Evolutionary conservation across 2,797 vertebrate genomes (phyloP), one percentile per base, ranked within the genome.

Genomic region (Heliangelus exortis): DNA sequence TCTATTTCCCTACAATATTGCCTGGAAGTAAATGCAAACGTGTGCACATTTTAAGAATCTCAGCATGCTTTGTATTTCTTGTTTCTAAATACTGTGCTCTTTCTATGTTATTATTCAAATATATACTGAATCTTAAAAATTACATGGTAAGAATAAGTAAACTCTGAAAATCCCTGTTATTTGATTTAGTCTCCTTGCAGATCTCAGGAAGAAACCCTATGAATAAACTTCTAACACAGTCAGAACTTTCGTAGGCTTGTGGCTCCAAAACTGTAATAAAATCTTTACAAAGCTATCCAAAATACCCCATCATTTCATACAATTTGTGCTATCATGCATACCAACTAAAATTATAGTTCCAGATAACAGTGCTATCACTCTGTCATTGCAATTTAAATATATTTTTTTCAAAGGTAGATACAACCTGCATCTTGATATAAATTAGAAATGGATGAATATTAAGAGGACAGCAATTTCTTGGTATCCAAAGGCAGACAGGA

Each of bases 281-380:
- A 93, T 95, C 79, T 93, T 87, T 90, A 92, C 95, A 88, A 47
- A 78, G 76, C 87, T 90, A 94, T 96, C 94, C 94, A 80, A 97
- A 97, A 96, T 48, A 88, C 77, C 79, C 65, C 65, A 83, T 92
- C 87, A 95, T 89, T 96, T 96, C 87, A 89, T 12, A 94, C 78
- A 84, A 92, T 92, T 94, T 90, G 90, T 92, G 90, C 86, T 74
- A 58, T 96, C 82, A 83, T 33, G 76, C 89, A 87, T 92, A 91
- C 84, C 90, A 93, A 75, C 66, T 58, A 65, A 94, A 96, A 96
- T 90, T 85, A 95, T 87, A 95, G 93, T 95, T 93, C 96, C 90
- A 78, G 87, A 96, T 92, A 97, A 93, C 78, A 87, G 91, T 71
- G 92, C 88, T 83, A 95, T 95, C 91, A 80, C 84, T 91, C 82